phyloP scores from a whole-genome alignment of 2,888 invertebrate genomes.

The Macaria liturata region DNA sequence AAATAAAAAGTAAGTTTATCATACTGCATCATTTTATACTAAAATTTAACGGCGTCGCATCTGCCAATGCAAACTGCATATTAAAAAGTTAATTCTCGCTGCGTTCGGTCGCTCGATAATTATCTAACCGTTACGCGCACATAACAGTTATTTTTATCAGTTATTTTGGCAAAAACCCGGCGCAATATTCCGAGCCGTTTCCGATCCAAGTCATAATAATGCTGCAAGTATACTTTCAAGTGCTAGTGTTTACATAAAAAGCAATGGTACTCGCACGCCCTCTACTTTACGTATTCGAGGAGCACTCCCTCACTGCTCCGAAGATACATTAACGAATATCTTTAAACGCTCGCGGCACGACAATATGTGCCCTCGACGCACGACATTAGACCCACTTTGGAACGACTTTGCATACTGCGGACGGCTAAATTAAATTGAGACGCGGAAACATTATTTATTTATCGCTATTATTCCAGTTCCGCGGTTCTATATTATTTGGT shows the following conservation, averaged over 20 bases:
- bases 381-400: constrained; percentile 2
- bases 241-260: constrained; percentile 21
- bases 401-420: constrained; percentile 19
- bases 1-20: too few relatives aligned
- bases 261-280: constrained; percentile 6
- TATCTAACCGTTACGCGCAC: too few relatives aligned
- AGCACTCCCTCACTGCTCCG: constrained; percentile 19
- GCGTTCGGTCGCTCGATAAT: too few relatives aligned
- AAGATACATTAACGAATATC: constrained; percentile 19
- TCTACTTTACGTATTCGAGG: constrained; percentile 12
- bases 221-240: not conserved
- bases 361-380: constrained; percentile 5
- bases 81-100: too few relatives aligned
- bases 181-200: constrained; percentile 5
- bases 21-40: too few relatives aligned
- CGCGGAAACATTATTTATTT: constrained; percentile 49
- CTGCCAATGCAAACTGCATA: too few relatives aligned
- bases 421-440: constrained; percentile 48
- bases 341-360: constrained; percentile 8
- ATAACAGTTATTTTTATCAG: not conserved
- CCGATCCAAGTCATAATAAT: constrained; percentile 11
- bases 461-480: constrained; percentile 42
- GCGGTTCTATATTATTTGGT: constrained; percentile 38
- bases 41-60: too few relatives aligned
- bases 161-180: not conserved